Base-by-base conservation (phyloP, 2,113 vertebrate species). In the Garra rufa region DNA sequence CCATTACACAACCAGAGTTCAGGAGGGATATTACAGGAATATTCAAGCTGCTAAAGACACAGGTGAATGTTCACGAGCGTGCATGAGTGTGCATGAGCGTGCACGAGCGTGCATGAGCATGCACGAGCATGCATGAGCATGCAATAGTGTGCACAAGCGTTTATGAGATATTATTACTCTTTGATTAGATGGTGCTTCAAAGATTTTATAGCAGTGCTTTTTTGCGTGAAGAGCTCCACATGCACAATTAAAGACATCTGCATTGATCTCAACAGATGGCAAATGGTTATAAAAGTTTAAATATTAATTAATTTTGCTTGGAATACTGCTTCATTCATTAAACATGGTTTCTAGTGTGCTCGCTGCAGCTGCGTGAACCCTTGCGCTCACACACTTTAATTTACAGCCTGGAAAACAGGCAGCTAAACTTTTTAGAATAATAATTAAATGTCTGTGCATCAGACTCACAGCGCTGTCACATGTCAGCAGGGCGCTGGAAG, bases 341-440 rank as follows among this genome's bases (percentile, higher is more conserved):
- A 78, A 61, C 55, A 63, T 24, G 75, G 30, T 77, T 76, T 74
- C n/a, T 19, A 26, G 69, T 43, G 21, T 24, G 9, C 41, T 73
- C 14, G 7, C 28, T 52, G 17, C 30, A 57, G 30, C 34, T 43
- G 76, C 4, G 11, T 17, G 73, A 50, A 52, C 73, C 26, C 13
- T 26, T 17, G 24, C 15, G 6, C n/a, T 52, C 48, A 55, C 13
- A 2, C 28, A n/a, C 9, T 83, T 82, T 76, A 76, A 89, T 92
- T 70, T 86, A 81, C 78, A 38, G 14, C 74, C 55, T 77, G n/a
- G 67, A 30, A 65, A 65, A 78, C 76, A 88, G 76, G 80, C 78
- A 87, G 50, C 73, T 86, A 76, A 87, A 87, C 85, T 91, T 84
- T 81, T 85, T 88, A 70, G 24, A 48, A 26, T 17, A 48, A 74